Base-by-base conservation (phyloP, 2,797 vertebrate genomes). In the Sebastes oblongus region DNA sequence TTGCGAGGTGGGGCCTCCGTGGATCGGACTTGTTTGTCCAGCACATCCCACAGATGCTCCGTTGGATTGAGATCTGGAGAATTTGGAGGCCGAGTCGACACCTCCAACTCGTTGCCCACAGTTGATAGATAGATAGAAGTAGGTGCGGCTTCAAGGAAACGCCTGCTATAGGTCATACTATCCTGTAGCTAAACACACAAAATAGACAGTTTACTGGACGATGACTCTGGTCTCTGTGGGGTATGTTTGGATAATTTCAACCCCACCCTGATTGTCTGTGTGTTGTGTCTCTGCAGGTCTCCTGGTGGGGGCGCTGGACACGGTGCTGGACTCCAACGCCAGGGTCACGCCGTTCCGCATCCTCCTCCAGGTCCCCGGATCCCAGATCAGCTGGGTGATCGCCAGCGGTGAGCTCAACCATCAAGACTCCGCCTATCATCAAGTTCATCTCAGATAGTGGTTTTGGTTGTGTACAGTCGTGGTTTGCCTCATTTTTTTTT, bases 311-410 rank as follows among this genome's bases (percentile, higher is more conserved):
- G 98, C 98, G 0, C 92, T 99, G 91, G 98, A 99, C 2, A 97
- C 97, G 0, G 96, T 99, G 81, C 90, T 99, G 94, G 98, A 99
- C 91, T 99, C 98, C 65, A 99, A 96, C 0, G 98, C 98, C 1
- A 95, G 98, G 0, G 96, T 98, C 0, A 96, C 97, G 4, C 98
- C 98, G 0, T 99, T 98, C 89, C 95, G 98, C 76, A 98, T 99
- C 88, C 96, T 99, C 72, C 97, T 98, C 22, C 98, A 98, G 92
- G 96, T 98, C 25, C 97, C 98, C 0, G 96, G 97, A 71, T 97
- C 97, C 14, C 98, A 97, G 94, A 94, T 97, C 92, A 98, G 97
- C 96, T 99, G 97, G 96, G 96, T 97, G 89, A 97, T 99, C 66
- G 98, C 98, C 79, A 98, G 97, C 70, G 98, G 98, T 99, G 95